A percentile compares a stretch with the other conserved stretches of the same genome.
Conservation (phyloP, 2,797 vertebrate species). For the Betta splendens region DNA sequence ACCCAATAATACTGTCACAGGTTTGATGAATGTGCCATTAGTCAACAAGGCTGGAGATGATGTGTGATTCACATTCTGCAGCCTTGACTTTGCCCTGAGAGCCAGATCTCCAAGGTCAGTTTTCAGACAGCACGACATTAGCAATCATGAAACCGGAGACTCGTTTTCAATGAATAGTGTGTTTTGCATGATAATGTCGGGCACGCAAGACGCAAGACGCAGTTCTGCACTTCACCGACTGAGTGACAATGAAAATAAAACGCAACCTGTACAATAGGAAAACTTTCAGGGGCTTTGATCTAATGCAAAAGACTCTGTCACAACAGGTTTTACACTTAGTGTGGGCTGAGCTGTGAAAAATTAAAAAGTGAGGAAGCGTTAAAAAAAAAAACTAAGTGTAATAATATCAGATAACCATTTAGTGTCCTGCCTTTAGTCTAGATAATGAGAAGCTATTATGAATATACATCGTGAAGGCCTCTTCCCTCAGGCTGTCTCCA, state of each 20-base stretch:
- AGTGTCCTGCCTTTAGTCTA: conserved; percentile 20
- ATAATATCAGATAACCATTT: conserved; percentile 13
- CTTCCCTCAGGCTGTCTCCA: conserved; percentile 38
- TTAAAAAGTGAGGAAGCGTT: not conserved
- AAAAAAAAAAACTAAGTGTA: not conserved
- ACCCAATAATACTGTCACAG: conserved; percentile 35
- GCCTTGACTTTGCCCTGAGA: not conserved
- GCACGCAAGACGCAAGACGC: not conserved
- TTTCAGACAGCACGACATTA: conserved; percentile 22
- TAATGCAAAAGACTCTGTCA: not conserved
- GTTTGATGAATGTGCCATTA: conserved; percentile 41
- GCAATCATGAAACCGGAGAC: no score
- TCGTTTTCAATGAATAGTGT: not conserved
- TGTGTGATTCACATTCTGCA: conserved; percentile 18
- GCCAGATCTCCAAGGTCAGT: conserved; percentile 1
- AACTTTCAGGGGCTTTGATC: not conserved
- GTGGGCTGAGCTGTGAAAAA: conserved; percentile 2
- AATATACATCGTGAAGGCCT: conserved; percentile 51
- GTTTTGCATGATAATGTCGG: not conserved
- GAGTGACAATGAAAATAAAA: conserved; percentile 3
- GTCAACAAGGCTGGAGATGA: conserved; percentile 21
- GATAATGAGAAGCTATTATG: conserved; percentile 40
- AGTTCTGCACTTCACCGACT: not conserved
- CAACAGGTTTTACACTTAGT: not conserved
- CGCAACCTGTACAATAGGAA: conserved; percentile 1